Evolutionary conservation across 2,888 invertebrate species (phyloP), one percentile per base, ranked within the genome.

Genomic region (Spodoptera exigua): DNA sequence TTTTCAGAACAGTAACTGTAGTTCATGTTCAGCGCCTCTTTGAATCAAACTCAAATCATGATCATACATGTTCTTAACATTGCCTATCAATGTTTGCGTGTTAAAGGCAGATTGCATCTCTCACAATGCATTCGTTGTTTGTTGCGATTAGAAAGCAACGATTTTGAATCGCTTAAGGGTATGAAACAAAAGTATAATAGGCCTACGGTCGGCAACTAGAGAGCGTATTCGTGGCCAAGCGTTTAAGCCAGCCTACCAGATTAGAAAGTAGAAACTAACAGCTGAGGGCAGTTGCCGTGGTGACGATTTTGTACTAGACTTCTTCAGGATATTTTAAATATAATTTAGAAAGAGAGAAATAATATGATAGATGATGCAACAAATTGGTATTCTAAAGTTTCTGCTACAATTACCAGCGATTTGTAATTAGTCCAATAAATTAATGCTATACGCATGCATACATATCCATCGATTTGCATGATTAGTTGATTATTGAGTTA

Each of bases 241-340:
- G 85, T 84, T 86, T 87, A 89, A 87, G 81, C 84, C 82, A 76
- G 76, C 76, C 71, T 77, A 81, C 82, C 81, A 87, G 86, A 89
- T 89, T 92, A 92, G 92, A 92, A 93, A 92, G 92, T 89, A 85
- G 89, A 90, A 89, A 89, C 80, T 76, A 71, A 74, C 72, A 73
- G 78, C 80, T 74, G 77, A 86, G 84, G 86, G 84, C 83, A 80
- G 73, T 80, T 79, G 68, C 79, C 65, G 70, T 71, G 65, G 76
- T 74, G 78, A 81, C 79, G 81, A 76, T 74, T 80, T 67, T 51
- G 52, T 61, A 66, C 58, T 73, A 72, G 61, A 68, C 64, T 68
- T 27, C 9, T 27, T 27, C 27, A 9, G 7, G 27, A 27, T 7
- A 1, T 27, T 27, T 27, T 27, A 27, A 9, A 9, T 27, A 1